phyloP scores from a whole-genome alignment of 2,888 invertebrate genomes.

The Arrhopalites spinosus region DNA sequence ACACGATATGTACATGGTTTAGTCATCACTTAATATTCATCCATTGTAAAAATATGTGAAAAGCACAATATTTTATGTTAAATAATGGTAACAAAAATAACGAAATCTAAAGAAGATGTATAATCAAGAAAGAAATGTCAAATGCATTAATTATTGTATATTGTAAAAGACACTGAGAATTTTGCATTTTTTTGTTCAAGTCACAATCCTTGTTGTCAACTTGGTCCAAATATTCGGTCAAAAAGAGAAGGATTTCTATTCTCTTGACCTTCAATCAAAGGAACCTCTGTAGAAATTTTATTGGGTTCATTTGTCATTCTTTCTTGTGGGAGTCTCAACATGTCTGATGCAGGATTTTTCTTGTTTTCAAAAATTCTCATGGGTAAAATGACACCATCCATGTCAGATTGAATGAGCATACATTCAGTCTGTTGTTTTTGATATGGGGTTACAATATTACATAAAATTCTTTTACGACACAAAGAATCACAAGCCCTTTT shows the following conservation, averaged over 20 bases:
- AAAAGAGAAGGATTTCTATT: slow-evolving; percentile 26
- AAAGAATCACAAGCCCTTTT: slow-evolving; percentile 60
- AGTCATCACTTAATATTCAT: too few species aligned
- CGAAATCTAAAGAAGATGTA: too few species aligned
- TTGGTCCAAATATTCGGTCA: slow-evolving; percentile 23
- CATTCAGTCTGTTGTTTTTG: slow-evolving; percentile 62
- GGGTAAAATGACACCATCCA: slow-evolving; percentile 49
- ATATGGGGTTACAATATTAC: slow-evolving; percentile 66
- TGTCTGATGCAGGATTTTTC: slow-evolving; percentile 6
- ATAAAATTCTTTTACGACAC: slow-evolving; percentile 65
- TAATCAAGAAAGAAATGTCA: too few species aligned
- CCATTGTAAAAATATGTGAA: not conserved
- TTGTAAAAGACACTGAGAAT: not conserved
- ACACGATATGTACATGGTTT: too few species aligned
- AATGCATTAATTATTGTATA: not conserved
- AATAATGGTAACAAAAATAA: too few species aligned
- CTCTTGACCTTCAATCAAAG: not conserved
- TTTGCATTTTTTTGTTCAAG: not conserved
- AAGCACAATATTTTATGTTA: not conserved
- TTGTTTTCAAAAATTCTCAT: slow-evolving; percentile 47
- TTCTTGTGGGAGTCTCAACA: not conserved
- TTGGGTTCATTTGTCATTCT: not conserved
- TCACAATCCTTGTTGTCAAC: not conserved
- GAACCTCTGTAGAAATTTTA: too few species aligned
- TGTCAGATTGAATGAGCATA: slow-evolving; percentile 55